Base-by-base conservation (phyloP, 2,113 vertebrate genomes). In the Nansenia antarctica region DNA sequence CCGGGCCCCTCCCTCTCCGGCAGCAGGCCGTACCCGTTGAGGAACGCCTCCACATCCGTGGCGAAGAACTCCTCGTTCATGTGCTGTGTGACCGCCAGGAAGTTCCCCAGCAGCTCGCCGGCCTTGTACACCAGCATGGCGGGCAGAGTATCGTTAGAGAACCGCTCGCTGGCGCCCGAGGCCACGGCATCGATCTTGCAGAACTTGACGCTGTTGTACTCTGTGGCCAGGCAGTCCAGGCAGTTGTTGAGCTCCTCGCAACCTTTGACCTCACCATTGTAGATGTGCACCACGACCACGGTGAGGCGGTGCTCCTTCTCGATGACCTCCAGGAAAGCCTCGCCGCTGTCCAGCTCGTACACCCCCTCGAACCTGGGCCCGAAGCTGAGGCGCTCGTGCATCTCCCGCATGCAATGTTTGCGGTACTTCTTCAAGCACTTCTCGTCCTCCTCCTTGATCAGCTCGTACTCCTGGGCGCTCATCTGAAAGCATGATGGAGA, bases 311-410 rank as follows among this genome's bases (percentile, higher is more conserved):
- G 93, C 79, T 99, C 97, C 77, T 97, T 98, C 84, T 96, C 95
- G 0, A 98, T 94, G 59, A 94, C 92, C 70, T 96, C 93, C 29
- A 99, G 90, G 87, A 99, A 99, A 72, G 96, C 93, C 70, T 98
- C 95, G 5, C 96, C 95, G 0, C 87, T 95, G 65, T 94, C 92
- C 63, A 99, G 91, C 81, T 98, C 96, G 0, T 92, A 92, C 31
- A 99, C 82, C 2, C 90, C 91, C 34, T 94, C 95, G 0, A 98
- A 96, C 67, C 86, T 94, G 0, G 96, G 96, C 68, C 96, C 96
- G 11, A 99, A 97, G 77, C 97, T 99, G 83, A 99, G 89, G 73
- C 93, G 91, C 78, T 96, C 94, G 29, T 97, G 96, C 97, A 99
- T 98, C 52, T 97, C 94, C 86, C 95, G 93, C 98, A 99, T 99